Base-by-base conservation (phyloP, 2,888 invertebrate species). In the Bombylius major region DNA sequence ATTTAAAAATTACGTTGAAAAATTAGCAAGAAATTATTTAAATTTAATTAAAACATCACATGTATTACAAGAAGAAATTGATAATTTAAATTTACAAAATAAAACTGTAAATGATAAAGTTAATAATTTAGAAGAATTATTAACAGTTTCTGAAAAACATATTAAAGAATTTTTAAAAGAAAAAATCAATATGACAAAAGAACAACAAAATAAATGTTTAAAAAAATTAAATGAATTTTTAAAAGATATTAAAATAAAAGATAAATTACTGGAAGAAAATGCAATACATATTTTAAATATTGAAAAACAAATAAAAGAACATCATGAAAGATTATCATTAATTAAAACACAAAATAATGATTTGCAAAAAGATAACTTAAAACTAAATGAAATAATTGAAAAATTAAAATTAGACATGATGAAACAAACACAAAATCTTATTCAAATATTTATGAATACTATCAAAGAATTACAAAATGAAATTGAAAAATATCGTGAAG, bases 1-100 rank as follows among this genome's bases (percentile, higher is more conserved):
- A 12, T 66, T 67, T 51, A 62, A 63, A n/a, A 63, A 61, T 50
- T 67, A 63, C 56, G 59, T 68, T 6, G 60, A 67, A 8, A 62
- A 62, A 51, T 59, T 69, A n/a, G 55, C 61, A 14, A 50, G 56
- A 11, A 61, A 58, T 9, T 66, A 64, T 51, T 62, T 62, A 31
- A 56, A 60, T 4, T 62, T 62, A 34, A 60, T 58, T 23, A 55
- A 54, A 13, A 54, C 55, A 5, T 53, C 63, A 13, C 46, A 52
- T 4, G 31, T n/a, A 5, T 31, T 50, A 32, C 5, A 36, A 13
- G 47, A 51, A 36, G 47, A 53, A 14, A 13, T 36, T 12, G 5
- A 47, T 14, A 12, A n/a, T 12, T 33, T 56, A 8, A n/a, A 34
- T 12, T 32, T n/a, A 12, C 34, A 50, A 12, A 56, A 53, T 50